phyloP scores from a whole-genome alignment of 1,140 invertebrate genomes.

The Listronotus bonariensis region DNA sequence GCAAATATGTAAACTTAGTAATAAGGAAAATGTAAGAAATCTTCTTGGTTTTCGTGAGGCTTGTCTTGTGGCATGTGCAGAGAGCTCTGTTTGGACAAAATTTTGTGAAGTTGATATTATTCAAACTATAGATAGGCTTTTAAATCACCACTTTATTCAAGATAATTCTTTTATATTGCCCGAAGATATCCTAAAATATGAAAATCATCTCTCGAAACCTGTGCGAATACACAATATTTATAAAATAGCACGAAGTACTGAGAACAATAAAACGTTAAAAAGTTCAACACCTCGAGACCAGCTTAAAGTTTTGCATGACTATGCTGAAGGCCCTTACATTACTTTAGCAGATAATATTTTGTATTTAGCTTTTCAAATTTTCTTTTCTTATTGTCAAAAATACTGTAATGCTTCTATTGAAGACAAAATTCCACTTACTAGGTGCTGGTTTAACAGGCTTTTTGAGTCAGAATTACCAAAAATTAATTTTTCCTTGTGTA shows the following conservation, averaged over 20 bases:
- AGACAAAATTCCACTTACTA: conserved; percentile 66
- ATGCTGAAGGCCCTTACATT: conserved; percentile 81
- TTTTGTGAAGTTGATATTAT: conserved; percentile 88
- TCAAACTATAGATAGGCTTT: conserved; percentile 58
- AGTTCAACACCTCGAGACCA: conserved; percentile 58
- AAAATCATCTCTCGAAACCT: conserved; percentile 84
- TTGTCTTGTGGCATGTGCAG: conserved; percentile 80
- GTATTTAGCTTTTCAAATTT: conserved; percentile 70
- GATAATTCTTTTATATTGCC: conserved; percentile 58
- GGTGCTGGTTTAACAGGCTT: conserved; percentile 68
- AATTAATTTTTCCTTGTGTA: conserved; percentile 16
- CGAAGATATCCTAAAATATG: conserved; percentile 72
- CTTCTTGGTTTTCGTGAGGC: conserved; percentile 77
- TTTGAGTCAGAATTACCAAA: conserved; percentile 39
- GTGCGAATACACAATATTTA: conserved; percentile 85
- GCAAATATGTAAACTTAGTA: conserved; percentile 62
- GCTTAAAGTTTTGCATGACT: conserved; percentile 69
- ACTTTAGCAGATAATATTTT: conserved; percentile 85
- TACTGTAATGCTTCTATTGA: conserved; percentile 53
- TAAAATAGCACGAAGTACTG: conserved; percentile 69
- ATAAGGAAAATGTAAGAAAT: conserved; percentile 56
- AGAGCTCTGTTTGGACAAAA: conserved; percentile 88
- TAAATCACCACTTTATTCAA: conserved; percentile 30
- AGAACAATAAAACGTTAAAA: conserved; percentile 59
- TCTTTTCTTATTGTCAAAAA: conserved; percentile 61